These are phyloP conservation scores for Branchellion lobata DNA, from an alignment of 2,888 invertebrate genomes.

Conservation along the genomic window DNA sequence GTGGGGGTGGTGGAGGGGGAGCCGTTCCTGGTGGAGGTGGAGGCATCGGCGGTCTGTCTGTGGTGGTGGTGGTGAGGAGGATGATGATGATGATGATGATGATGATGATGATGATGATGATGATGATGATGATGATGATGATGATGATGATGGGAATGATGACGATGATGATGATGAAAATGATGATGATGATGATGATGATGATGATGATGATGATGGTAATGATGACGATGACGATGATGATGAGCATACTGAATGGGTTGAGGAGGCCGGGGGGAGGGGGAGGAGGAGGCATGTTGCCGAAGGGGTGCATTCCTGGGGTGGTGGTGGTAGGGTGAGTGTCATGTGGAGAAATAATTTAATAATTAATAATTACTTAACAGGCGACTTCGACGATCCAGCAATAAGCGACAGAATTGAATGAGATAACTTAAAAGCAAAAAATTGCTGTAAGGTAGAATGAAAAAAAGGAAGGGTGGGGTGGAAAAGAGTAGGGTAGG, in stretches of 20 bases:
- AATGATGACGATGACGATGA: not conserved
- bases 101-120: not conserved
- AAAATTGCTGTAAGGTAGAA: not conserved
- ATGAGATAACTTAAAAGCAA: no score
- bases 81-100: not conserved
- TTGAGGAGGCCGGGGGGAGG: not conserved
- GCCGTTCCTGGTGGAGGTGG: constrained; percentile 36
- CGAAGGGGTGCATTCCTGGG: constrained; percentile 6
- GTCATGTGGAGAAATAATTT: not conserved
- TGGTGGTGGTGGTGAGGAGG: not conserved
- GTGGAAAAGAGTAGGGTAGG: not conserved
- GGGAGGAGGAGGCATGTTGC: constrained; percentile 2
- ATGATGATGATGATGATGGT: not conserved
- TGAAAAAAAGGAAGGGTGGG: not conserved
- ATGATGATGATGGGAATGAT: not conserved
- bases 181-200: not conserved
- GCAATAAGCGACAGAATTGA: no score
- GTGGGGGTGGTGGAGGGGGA: not conserved
- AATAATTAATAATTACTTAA: not conserved
- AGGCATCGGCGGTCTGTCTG: not conserved
- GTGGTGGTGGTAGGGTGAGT: not conserved
- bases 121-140: not conserved
- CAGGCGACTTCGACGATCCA: no score
- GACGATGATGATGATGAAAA: not conserved
- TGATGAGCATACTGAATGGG: not conserved